Base-by-base conservation (phyloP, 2,888 invertebrate genomes). In the Epirrhoe tristata region DNA sequence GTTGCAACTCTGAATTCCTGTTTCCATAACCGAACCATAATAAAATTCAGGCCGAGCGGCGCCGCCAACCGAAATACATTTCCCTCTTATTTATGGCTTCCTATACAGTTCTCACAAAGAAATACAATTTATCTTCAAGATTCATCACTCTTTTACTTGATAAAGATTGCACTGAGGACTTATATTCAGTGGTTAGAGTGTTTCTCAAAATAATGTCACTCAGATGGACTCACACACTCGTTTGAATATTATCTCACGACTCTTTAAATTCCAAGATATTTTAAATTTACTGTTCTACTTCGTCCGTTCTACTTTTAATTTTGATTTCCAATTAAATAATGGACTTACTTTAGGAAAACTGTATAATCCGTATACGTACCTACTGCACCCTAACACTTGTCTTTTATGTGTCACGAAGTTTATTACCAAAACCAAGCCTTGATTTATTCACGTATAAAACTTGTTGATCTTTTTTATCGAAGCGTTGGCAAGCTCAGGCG, bases 21-120 rank as follows among this genome's bases (percentile, higher is more conserved):
- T 81, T 81, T 80, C 77, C 70, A 67, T 77, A 76, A 77, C 74
- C 71, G 74, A 70, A 76, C 78, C 76, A 76, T 79, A 81, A 82
- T 80, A 80, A 82, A 77, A 76, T 72, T 58, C 50, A 46, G 60
- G 64, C 31, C 63, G 67, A 67, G 77, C 76, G 75, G 78, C 77
- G 78, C 75, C 76, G 71, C 72, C 70, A 73, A 70, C 74, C 70
- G 71, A 79, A 78, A 74, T 75, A 74, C 54, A 68, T 58, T 68
- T 64, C 51, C 17, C 53, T 56, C 52, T 77, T 80, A 79, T 83
- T 82, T 82, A 82, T 71, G 76, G 77, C 72, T 73, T 74, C 69
- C 77, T 73, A 79, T 77, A 68, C 51, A 24, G 53, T 54, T 51
- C 46, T 48, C 53, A 67, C 61, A 66, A 66, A 69, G 64, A 64